Evolutionary conservation across 2,113 vertebrate genomes (phyloP).

Genomic region (Brachionichthys hirsutus): DNA sequence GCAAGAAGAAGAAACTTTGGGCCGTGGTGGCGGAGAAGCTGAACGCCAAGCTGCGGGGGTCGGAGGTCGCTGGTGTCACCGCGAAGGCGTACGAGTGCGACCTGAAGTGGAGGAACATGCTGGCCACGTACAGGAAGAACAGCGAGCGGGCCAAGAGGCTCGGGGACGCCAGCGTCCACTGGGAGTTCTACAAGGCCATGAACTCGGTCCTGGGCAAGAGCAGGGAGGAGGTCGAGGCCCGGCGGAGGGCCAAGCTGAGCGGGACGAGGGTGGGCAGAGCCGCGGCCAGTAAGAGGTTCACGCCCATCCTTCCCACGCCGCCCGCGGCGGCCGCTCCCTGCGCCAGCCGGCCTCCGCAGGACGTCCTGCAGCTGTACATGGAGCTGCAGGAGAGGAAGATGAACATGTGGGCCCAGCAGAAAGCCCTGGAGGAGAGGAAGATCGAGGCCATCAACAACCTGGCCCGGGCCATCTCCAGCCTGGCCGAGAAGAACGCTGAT

Average conservation of each 20-base stretch:
- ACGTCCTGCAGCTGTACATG: conserved; percentile 79
- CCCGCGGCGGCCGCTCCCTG: conserved; percentile 18
- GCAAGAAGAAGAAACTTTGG: conserved; percentile 82
- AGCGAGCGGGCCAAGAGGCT: conserved; percentile 68
- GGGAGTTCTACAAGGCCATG: conserved; percentile 80
- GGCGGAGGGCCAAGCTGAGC: conserved; percentile 63
- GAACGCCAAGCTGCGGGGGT: conserved; percentile 62
- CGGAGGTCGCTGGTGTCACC: conserved; percentile 34
- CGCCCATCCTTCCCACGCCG: conserved; percentile 75
- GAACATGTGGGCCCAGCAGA: conserved; percentile 82
- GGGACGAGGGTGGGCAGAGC: conserved; percentile 65
- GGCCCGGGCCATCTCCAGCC: conserved; percentile 75
- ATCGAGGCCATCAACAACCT: conserved; percentile 80
- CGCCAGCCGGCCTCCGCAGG: conserved; percentile 65
- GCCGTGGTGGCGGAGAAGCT: conserved; percentile 75
- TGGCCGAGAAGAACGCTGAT: conserved; percentile 70
- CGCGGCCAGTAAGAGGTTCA: conserved; percentile 71
- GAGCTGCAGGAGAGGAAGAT: conserved; percentile 81
- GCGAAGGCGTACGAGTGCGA: conserved; percentile 79
- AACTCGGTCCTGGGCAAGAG: conserved; percentile 73
- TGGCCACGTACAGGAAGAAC: conserved; percentile 80
- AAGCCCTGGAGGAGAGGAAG: conserved; percentile 78
- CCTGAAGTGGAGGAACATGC: conserved; percentile 81
- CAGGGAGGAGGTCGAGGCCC: conserved; percentile 70
- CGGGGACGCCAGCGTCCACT: conserved; percentile 70